phyloP scores from a whole-genome alignment of 2,888 invertebrate genomes.

The Aphidius colemani region DNA sequence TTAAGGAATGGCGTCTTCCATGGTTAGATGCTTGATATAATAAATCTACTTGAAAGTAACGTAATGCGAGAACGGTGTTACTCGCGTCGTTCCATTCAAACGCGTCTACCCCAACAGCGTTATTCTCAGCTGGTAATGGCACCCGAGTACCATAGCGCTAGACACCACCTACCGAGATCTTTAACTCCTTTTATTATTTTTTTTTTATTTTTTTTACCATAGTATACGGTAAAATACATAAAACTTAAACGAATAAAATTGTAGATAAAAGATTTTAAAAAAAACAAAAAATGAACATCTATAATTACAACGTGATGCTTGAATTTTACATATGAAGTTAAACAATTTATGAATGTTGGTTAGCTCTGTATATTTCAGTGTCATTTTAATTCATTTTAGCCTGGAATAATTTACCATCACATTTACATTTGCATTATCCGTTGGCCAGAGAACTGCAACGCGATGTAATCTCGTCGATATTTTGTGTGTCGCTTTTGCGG shows the following conservation, averaged over 20 bases:
- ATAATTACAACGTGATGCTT: too few species aligned
- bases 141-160: constrained; percentile 30
- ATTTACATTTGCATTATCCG: constrained; percentile 57
- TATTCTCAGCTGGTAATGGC: constrained; percentile 47
- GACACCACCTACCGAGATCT: too few species aligned
- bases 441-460: constrained; percentile 31
- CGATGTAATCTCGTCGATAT: constrained; percentile 59
- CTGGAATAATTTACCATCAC: constrained; percentile 58
- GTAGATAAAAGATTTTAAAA: too few species aligned
- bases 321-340: too few species aligned
- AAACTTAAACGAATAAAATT: too few species aligned
- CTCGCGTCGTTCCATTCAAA: constrained; percentile 47
- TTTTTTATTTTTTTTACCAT: too few species aligned
- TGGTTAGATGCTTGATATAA: constrained; percentile 37
- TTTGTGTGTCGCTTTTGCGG: constrained; percentile 45
- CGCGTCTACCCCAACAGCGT: constrained; percentile 44
- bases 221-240: too few species aligned
- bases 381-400: constrained; percentile 58
- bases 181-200: too few species aligned
- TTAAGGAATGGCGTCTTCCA: constrained; percentile 25
- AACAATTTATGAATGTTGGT: too few species aligned
- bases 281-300: too few species aligned
- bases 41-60: constrained; percentile 47
- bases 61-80: constrained; percentile 47
- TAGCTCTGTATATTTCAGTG: constrained; percentile 54